Conservation (phyloP, 2,888 invertebrate genomes). For the Tinea semifulvella region DNA sequence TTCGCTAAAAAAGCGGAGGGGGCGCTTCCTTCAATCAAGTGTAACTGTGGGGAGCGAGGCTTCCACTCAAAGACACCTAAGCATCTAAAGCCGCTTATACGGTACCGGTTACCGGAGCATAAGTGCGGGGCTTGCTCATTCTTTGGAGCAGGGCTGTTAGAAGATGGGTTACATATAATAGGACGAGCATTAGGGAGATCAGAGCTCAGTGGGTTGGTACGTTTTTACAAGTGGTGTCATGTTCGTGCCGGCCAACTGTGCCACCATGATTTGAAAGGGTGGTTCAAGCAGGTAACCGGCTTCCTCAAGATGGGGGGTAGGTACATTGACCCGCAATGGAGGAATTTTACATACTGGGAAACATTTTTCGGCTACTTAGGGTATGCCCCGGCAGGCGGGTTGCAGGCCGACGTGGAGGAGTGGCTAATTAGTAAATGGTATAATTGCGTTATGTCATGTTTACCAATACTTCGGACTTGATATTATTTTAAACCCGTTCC, state of each 20-base stretch:
- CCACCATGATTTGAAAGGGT: not conserved
- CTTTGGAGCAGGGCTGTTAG: not conserved
- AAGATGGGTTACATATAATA: not conserved
- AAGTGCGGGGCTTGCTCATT: not conserved
- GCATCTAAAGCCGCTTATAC: not conserved
- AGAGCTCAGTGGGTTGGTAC: not conserved
- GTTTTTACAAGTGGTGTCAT: not conserved
- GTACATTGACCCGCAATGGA: not conserved
- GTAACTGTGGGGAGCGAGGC: not conserved
- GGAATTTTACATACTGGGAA: not conserved
- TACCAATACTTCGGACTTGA: too few relatives aligned
- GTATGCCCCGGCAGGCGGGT: too few relatives aligned
- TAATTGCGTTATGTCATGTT: too few relatives aligned
- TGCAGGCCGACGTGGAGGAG: too few relatives aligned
- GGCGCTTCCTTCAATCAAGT: not conserved
- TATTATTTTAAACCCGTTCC: too few relatives aligned
- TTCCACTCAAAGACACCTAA: not conserved
- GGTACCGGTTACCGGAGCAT: not conserved
- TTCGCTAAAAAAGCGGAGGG: not conserved
- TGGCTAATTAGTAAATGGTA: too few relatives aligned
- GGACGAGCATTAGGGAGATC: not conserved
- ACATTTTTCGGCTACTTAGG: too few relatives aligned
- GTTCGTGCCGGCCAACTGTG: not conserved
- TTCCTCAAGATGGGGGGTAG: constrained; percentile 1
- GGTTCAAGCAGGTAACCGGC: not conserved